A percentile compares a stretch with the other conserved stretches of the same genome.
phyloP scores from a whole-genome alignment of 2,888 invertebrate genomes.

The Rugalucina vietnamica region DNA sequence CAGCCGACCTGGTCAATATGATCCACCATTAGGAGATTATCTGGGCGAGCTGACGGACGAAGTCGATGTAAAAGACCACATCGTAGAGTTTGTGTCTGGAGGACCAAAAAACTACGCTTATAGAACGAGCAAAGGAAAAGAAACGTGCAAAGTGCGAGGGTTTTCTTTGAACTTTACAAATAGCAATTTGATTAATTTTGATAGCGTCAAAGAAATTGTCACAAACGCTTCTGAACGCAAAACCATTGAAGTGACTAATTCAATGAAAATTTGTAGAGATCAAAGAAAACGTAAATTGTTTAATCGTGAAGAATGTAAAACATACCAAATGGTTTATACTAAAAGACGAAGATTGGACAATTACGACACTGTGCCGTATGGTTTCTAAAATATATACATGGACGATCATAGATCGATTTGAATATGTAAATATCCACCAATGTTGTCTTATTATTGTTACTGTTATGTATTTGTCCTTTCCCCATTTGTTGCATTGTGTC shows the following conservation, averaged over 20 bases:
- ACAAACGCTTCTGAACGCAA: not conserved
- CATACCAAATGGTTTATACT: constrained; percentile 56
- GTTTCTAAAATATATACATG: too few relatives aligned
- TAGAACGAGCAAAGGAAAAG: constrained; percentile 13
- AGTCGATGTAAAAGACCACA: constrained; percentile 64
- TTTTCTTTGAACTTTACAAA: constrained; percentile 45
- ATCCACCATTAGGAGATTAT: constrained; percentile 71
- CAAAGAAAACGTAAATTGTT: constrained; percentile 88
- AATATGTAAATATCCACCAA: too few relatives aligned
- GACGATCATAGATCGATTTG: too few relatives aligned
- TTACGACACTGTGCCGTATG: constrained; percentile 56
- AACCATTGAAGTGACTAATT: constrained; percentile 39
- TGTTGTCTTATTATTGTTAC: too few relatives aligned
- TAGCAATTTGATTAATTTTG: constrained; percentile 54
- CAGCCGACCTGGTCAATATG: constrained; percentile 1
- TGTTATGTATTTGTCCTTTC: too few relatives aligned
- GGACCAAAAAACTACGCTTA: constrained; percentile 35
- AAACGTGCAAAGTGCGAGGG: constrained; percentile 25
- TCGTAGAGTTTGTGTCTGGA: constrained; percentile 63
- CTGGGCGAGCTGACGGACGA: constrained; percentile 81
- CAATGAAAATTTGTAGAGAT: constrained; percentile 78
- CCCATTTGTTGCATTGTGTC: too few relatives aligned
- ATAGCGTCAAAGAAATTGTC: constrained; percentile 11
- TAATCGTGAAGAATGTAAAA: constrained; percentile 86
- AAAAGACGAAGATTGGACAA: constrained; percentile 44